Evolutionary conservation across 2,888 invertebrate genomes (phyloP).

Genomic region (Paralinhomoeus sp.): DNA sequence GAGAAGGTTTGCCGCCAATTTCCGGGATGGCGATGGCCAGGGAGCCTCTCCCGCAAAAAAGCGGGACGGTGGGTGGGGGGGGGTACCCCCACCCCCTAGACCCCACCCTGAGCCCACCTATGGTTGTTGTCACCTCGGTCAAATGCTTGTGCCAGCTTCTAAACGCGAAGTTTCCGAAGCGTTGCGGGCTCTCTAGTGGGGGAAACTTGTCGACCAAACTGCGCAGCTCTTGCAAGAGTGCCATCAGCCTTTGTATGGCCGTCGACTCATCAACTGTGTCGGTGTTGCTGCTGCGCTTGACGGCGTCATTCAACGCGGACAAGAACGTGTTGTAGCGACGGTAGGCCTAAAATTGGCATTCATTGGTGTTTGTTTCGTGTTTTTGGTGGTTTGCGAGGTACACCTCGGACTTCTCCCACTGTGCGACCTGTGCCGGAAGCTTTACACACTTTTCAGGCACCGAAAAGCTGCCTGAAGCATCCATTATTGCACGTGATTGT

Average conservation of each 20-base stretch:
- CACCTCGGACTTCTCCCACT: background rate
- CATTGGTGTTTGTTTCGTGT: background rate
- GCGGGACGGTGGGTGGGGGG: no score
- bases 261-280: constrained; percentile 9
- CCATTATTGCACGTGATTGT: no score
- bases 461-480: no score
- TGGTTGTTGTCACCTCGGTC: constrained; percentile 29
- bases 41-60: no score
- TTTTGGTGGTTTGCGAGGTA: no score
- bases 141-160: constrained; percentile 53
- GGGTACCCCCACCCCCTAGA: no score
- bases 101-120: no score
- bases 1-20: no score
- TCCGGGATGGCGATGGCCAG: no score
- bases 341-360: constrained; percentile 2
- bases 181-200: constrained; percentile 68
- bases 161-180: constrained; percentile 88
- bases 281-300: background rate
- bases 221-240: constrained; percentile 46
- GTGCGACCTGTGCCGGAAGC: background rate
- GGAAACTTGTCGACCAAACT: constrained; percentile 55
- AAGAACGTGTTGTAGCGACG: background rate
- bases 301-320: background rate
- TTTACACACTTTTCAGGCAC: background rate
- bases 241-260: constrained; percentile 38